These are phyloP conservation scores for Trichacis sp. DNA, from an alignment of 2,888 invertebrate species.

Conservation along the genomic window DNA sequence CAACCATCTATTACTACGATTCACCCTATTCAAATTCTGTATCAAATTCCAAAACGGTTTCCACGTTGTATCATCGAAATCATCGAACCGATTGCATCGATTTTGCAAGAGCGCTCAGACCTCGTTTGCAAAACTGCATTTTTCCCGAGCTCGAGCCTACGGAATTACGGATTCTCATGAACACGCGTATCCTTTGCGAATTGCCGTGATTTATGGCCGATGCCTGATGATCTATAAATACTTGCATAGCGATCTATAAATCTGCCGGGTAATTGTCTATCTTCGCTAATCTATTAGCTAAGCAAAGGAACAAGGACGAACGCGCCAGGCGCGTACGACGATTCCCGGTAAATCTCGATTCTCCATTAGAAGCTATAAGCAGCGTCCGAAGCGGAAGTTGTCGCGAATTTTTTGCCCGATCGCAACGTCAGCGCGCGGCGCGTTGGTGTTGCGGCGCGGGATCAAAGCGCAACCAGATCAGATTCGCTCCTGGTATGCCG, in stretches of 20 bases:
- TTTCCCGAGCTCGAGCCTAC: neutral
- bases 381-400: conserved; percentile 51
- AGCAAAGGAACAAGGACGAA: conserved; percentile 24
- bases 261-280: conserved; percentile 21
- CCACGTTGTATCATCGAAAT: too few species aligned
- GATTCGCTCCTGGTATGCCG: conserved; percentile 50
- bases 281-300: conserved; percentile 23
- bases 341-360: conserved; percentile 50
- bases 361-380: conserved; percentile 48
- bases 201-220: neutral
- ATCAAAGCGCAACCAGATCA: conserved; percentile 51
- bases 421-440: conserved; percentile 26
- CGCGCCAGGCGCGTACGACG: conserved; percentile 10
- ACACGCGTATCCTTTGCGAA: neutral
- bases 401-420: conserved; percentile 48
- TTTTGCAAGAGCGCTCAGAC: too few species aligned
- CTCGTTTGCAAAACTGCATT: too few species aligned
- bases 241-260: conserved; percentile 22
- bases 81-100: too few species aligned
- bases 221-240: conserved; percentile 19
- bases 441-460: conserved; percentile 46
- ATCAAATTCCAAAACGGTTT: too few species aligned
- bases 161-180: neutral
- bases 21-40: too few species aligned
- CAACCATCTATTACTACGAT: too few species aligned